Percentiles rank a stretch among this genome's conserved stretches.
phyloP scores from a whole-genome alignment of 2,113 vertebrate genomes.

The Tupaia tana region DNA sequence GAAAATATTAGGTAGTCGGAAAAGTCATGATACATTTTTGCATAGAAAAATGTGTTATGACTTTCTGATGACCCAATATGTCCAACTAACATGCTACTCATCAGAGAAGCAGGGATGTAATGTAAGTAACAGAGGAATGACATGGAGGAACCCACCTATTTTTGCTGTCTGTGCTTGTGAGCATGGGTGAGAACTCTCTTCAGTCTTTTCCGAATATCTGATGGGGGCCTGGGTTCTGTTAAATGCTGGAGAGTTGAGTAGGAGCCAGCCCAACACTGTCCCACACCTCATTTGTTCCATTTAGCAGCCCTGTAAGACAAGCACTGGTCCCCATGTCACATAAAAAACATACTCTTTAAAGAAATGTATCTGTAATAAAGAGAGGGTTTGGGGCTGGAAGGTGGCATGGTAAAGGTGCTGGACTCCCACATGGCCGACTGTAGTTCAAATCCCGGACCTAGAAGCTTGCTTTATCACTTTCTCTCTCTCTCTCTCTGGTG shows the following conservation, averaged over 20 bases:
- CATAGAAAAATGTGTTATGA: no score
- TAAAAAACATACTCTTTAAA: conserved; percentile 2
- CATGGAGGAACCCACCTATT: background rate
- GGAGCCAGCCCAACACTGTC: conserved; percentile 29
- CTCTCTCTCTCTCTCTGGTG: no score
- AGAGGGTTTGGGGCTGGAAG: background rate
- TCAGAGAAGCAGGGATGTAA: background rate
- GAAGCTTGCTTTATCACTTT: no score
- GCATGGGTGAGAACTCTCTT: background rate
- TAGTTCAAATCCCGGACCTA: no score
- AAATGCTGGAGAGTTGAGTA: background rate
- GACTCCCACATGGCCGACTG: no score
- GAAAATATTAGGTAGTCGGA: background rate
- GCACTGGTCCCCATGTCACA: background rate
- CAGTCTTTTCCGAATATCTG: background rate
- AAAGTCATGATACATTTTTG: no score
- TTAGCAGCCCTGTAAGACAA: background rate
- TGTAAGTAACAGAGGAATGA: background rate
- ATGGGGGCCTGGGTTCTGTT: background rate
- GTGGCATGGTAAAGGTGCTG: no score
- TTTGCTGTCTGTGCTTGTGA: background rate
- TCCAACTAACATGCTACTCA: background rate
- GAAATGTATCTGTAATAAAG: conserved; percentile 42
- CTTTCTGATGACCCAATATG: background rate
- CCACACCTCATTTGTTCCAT: background rate